These are phyloP conservation scores for Caenorhabditis sp. DNA, from an alignment of 2,888 invertebrate genomes.

Conservation along the genomic window DNA sequence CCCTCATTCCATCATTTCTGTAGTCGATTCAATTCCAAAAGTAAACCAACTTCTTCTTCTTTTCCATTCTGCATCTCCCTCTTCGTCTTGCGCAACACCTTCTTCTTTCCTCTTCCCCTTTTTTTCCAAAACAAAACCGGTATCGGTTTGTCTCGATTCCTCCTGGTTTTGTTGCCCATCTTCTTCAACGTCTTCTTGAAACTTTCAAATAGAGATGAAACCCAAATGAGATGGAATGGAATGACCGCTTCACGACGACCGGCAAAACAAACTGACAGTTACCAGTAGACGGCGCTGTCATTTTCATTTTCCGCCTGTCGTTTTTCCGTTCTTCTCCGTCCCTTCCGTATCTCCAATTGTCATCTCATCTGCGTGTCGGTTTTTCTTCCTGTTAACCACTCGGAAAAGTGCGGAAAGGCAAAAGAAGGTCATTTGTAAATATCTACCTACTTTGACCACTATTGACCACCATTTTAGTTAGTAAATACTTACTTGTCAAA, in stretches of 20 bases:
- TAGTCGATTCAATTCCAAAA: conserved; percentile 7
- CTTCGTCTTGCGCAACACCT: conserved; percentile 39
- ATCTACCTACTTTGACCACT: neutral
- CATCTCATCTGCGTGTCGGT: conserved; percentile 12
- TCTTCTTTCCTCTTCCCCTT: too few species aligned
- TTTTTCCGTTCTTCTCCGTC: neutral
- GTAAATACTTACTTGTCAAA: conserved; percentile 8
- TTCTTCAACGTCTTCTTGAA: neutral
- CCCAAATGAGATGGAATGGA: neutral
- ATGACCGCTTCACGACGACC: conserved; percentile 1
- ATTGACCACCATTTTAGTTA: neutral
- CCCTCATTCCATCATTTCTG: conserved; percentile 12
- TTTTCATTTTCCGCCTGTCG: conserved; percentile 19
- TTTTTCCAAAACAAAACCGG: too few species aligned
- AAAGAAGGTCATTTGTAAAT: conserved; percentile 38
- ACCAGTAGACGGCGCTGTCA: neutral
- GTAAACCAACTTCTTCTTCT: conserved; percentile 22
- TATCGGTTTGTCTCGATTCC: neutral
- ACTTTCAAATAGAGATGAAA: neutral
- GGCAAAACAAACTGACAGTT: neutral
- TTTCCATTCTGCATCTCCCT: conserved; percentile 8
- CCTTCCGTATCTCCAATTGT: conserved; percentile 3
- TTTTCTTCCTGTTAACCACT: conserved; percentile 5
- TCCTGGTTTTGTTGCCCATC: neutral
- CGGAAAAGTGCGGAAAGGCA: conserved; percentile 22